Conservation (phyloP, 2,888 invertebrate species). For the Perithous albicinctus region DNA sequence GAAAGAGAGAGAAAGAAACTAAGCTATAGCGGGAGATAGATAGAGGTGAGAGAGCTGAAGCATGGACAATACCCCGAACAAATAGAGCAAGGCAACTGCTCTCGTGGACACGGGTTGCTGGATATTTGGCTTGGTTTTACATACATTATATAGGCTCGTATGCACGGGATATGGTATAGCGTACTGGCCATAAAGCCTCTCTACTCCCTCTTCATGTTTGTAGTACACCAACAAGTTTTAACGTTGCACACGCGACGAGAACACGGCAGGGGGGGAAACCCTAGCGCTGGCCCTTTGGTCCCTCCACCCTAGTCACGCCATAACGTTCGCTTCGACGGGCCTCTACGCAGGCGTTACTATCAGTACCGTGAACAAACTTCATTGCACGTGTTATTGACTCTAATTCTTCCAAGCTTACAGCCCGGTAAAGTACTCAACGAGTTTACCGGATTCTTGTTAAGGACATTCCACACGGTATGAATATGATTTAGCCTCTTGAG, state of each 20-base stretch:
- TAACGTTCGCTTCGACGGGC: slow-evolving; percentile 40
- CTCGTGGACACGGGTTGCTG: slow-evolving; percentile 48
- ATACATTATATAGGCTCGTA: slow-evolving; percentile 56
- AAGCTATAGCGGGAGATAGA: not conserved
- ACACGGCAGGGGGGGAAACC: slow-evolving; percentile 38
- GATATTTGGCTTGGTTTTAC: slow-evolving; percentile 66
- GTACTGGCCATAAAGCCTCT: slow-evolving; percentile 36
- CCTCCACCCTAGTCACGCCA: slow-evolving; percentile 14
- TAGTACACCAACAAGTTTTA: slow-evolving; percentile 49
- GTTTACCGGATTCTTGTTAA: not conserved
- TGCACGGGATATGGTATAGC: slow-evolving; percentile 27
- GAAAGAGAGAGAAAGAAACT: slow-evolving; percentile 20
- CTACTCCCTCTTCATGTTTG: slow-evolving; percentile 55
- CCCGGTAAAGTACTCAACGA: not conserved
- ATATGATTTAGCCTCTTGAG: not conserved
- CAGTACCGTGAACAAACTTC: slow-evolving; percentile 25
- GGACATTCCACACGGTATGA: not conserved
- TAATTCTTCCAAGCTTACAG: slow-evolving; percentile 5
- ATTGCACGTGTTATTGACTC: slow-evolving; percentile 34
- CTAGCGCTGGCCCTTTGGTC: slow-evolving; percentile 40
- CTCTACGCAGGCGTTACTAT: slow-evolving; percentile 16
- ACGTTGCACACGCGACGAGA: slow-evolving; percentile 40
- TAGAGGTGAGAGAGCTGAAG: slow-evolving; percentile 31
- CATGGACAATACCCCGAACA: slow-evolving; percentile 59
- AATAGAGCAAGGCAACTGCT: slow-evolving; percentile 53